A percentile compares a stretch with the other conserved stretches of the same genome.
These are phyloP conservation scores for Plemyria rubiginata DNA, from an alignment of 2,888 invertebrate species.

Conservation along the genomic window DNA sequence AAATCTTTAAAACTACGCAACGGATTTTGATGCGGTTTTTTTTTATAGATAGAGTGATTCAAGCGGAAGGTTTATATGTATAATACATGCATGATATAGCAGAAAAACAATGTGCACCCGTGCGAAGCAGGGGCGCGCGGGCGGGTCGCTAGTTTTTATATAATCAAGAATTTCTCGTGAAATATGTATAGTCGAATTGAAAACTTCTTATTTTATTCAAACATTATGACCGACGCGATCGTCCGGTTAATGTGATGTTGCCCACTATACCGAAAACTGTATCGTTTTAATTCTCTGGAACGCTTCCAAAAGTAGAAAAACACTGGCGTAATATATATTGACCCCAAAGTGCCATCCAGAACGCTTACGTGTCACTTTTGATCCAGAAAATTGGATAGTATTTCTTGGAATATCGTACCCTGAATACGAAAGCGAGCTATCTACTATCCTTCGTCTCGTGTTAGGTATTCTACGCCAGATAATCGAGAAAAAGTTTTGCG, in stretches of 20 bases:
- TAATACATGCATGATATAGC: too few species aligned
- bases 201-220: too few species aligned
- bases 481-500: constrained; percentile 5
- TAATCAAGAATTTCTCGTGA: too few species aligned
- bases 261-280: constrained; percentile 1
- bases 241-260: constrained; percentile 3
- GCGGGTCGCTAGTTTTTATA: too few species aligned
- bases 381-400: constrained; percentile 27
- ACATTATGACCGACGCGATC: not conserved
- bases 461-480: constrained; percentile 1
- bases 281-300: constrained; percentile 38
- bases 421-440: constrained; percentile 17
- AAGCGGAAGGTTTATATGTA: too few species aligned
- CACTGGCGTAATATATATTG: constrained; percentile 33
- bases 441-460: constrained; percentile 11
- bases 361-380: constrained; percentile 31
- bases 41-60: too few species aligned
- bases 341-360: constrained; percentile 33
- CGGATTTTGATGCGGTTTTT: too few species aligned
- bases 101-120: too few species aligned
- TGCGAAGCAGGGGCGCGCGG: too few species aligned
- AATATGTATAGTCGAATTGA: too few species aligned
- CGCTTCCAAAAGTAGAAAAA: constrained; percentile 36
- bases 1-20: too few species aligned
- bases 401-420: constrained; percentile 26